Conservation (phyloP, 2,113 vertebrate genomes). For the Eudyptes chrysolophus region DNA sequence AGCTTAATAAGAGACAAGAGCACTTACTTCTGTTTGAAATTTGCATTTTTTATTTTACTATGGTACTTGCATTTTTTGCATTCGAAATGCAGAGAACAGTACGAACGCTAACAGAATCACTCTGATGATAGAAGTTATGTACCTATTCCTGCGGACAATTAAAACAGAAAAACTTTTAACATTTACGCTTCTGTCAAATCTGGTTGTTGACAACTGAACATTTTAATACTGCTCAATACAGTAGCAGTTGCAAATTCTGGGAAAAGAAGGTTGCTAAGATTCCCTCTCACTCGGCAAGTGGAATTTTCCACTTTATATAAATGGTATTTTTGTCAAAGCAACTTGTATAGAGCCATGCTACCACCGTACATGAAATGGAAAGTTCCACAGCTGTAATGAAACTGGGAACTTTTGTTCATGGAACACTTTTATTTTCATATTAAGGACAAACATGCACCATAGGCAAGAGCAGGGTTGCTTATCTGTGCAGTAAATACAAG, state of each 20-base stretch:
- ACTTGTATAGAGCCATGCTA: neutral
- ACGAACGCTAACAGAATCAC: neutral
- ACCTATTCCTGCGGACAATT: neutral
- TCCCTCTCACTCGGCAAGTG: neutral
- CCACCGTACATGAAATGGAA: neutral
- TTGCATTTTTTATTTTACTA: neutral
- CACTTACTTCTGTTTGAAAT: neutral
- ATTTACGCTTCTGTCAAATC: neutral
- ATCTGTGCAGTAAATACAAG: neutral
- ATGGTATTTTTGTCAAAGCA: constrained; percentile 18
- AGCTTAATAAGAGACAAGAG: neutral
- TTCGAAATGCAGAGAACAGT: neutral
- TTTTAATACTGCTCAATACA: neutral
- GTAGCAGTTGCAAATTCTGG: neutral
- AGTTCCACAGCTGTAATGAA: constrained; percentile 8
- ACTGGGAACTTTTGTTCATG: neutral
- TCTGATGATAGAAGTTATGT: neutral
- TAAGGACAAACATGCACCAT: neutral
- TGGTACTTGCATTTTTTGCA: neutral
- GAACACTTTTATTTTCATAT: neutral
- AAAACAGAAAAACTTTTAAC: neutral
- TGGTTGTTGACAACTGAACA: neutral
- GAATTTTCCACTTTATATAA: constrained; percentile 25
- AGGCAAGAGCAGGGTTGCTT: neutral
- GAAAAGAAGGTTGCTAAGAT: neutral